A percentile compares a stretch with the other conserved stretches of the same genome.
Conservation (phyloP, 2,888 invertebrate species). For the Oasisia sp. region DNA sequence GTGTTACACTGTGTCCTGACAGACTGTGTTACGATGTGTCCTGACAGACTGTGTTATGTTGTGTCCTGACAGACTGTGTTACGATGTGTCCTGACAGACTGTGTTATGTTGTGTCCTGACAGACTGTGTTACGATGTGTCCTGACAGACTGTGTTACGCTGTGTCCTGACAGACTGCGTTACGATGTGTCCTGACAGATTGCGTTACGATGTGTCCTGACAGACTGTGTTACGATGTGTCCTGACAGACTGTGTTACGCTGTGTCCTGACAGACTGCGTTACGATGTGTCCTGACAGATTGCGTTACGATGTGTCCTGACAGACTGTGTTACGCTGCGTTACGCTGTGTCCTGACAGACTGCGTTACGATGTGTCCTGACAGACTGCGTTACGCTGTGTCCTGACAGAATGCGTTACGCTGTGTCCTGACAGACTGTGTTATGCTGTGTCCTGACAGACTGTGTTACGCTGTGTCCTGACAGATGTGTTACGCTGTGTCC, state of each 20-base stretch:
- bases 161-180: constrained; percentile 28
- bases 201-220: neutral
- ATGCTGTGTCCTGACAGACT: constrained; percentile 28
- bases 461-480: neutral
- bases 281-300: constrained; percentile 25
- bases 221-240: too few species aligned
- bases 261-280: constrained; percentile 28
- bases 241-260: neutral
- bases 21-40: too few species aligned
- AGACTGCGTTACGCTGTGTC: constrained; percentile 26
- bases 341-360: constrained; percentile 28
- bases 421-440: constrained; percentile 28
- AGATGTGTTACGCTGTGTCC: constrained; percentile 29
- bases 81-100: too few species aligned
- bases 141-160: neutral
- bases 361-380: neutral
- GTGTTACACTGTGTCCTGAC: neutral
- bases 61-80: constrained; percentile 32
- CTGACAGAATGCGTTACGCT: constrained; percentile 23
- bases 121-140: too few species aligned
- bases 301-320: neutral
- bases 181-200: constrained; percentile 25
- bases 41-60: neutral
- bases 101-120: neutral
- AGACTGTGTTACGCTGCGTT: constrained; percentile 31